phyloP scores from a whole-genome alignment of 2,888 invertebrate genomes.

The Capitulum mitella region DNA sequence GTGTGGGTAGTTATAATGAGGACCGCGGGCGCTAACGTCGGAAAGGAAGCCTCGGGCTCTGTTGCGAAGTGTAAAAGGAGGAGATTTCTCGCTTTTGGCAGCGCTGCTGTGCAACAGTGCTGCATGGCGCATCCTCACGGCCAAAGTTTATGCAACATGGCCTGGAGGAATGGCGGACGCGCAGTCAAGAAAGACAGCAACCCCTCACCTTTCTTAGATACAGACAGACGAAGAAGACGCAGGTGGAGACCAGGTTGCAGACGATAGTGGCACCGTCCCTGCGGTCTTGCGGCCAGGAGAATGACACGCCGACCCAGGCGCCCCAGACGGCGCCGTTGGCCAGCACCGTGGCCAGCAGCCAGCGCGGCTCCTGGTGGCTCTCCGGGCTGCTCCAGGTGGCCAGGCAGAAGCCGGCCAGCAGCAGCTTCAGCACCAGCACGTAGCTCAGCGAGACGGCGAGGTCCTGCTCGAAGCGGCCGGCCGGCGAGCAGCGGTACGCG shows the following conservation, averaged over 20 bases:
- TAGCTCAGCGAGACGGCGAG: slow-evolving; percentile 45
- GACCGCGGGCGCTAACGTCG: too few species aligned
- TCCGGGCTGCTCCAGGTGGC: slow-evolving; percentile 43
- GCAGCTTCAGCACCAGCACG: slow-evolving; percentile 44
- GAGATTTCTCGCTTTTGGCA: too few species aligned
- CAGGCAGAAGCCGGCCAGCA: slow-evolving; percentile 42
- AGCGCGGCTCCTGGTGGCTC: slow-evolving; percentile 44
- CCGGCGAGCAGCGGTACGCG: slow-evolving; percentile 41
- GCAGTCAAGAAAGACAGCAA: too few species aligned
- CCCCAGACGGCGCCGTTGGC: slow-evolving; percentile 43
- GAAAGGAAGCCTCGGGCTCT: too few species aligned
- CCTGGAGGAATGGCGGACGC: too few species aligned
- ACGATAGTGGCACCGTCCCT: slow-evolving; percentile 44
- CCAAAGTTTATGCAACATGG: too few species aligned
- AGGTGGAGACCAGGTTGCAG: slow-evolving; percentile 44
- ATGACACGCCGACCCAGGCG: slow-evolving; percentile 43
- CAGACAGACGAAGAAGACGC: slow-evolving; percentile 43
- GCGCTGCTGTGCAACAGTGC: too few species aligned
- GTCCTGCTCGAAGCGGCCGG: slow-evolving; percentile 43
- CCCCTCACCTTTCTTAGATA: slow-evolving; percentile 43
- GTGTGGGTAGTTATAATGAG: too few species aligned
- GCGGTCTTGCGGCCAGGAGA: slow-evolving; percentile 40
- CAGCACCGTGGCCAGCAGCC: slow-evolving; percentile 44
- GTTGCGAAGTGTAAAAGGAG: too few species aligned
- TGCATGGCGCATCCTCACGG: too few species aligned